Evolutionary conservation across 2,113 vertebrate genomes (phyloP).

Genomic region (Ovibos moschatus): DNA sequence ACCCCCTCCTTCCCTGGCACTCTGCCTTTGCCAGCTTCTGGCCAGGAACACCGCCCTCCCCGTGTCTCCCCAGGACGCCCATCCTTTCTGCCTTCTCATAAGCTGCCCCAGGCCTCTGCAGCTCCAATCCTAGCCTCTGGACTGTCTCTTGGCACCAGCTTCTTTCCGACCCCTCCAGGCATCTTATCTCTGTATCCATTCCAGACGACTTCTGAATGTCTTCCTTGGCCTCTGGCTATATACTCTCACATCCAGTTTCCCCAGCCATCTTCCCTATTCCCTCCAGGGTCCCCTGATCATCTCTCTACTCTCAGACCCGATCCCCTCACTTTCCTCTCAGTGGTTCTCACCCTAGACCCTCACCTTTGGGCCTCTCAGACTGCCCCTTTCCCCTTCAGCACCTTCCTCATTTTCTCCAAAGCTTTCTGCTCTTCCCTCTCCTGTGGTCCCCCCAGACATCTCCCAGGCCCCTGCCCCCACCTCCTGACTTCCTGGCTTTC

Average conservation of each 20-base stretch:
- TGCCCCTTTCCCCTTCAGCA: background rate
- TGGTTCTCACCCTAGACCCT: background rate
- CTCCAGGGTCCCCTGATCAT: background rate
- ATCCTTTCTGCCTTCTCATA: background rate
- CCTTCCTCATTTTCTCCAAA: conserved; percentile 21
- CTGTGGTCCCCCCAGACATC: background rate
- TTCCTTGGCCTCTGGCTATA: background rate
- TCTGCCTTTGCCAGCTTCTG: background rate
- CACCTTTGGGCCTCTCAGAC: background rate
- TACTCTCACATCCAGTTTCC: background rate
- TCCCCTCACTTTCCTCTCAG: background rate
- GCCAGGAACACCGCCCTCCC: background rate
- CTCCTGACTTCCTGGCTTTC: background rate
- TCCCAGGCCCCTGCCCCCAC: background rate
- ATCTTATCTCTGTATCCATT: background rate
- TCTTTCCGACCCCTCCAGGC: background rate
- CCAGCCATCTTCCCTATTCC: too few relatives aligned
- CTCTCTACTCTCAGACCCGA: background rate
- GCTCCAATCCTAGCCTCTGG: background rate
- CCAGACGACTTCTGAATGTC: background rate
- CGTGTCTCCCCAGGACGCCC: background rate
- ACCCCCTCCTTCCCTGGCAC: background rate
- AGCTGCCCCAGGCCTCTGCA: background rate
- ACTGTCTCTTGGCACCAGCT: background rate
- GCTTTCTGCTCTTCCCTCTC: background rate